These are phyloP conservation scores for Drosophila sproati DNA, from an alignment of 1,140 invertebrate species.

Conservation along the genomic window DNA sequence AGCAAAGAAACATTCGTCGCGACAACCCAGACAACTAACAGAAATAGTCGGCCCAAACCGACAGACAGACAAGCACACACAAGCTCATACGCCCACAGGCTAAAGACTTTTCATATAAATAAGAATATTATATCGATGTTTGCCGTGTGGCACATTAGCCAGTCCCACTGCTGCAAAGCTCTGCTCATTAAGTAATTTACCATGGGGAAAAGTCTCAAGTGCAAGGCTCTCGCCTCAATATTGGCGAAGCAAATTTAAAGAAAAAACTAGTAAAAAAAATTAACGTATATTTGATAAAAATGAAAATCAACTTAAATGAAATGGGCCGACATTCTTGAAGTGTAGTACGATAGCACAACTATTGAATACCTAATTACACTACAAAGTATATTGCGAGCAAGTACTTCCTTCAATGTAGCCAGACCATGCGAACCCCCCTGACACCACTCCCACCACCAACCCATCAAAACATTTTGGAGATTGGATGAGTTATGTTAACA, in stretches of 20 bases:
- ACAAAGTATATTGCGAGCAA: not conserved
- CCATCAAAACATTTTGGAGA: not conserved
- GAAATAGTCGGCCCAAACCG: slow-evolving; percentile 37
- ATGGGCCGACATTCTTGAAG: slow-evolving; percentile 21
- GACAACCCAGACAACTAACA: slow-evolving; percentile 48
- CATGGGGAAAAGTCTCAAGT: slow-evolving; percentile 36
- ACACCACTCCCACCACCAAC: not conserved
- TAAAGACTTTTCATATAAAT: not conserved
- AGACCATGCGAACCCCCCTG: not conserved
- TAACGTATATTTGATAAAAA: slow-evolving; percentile 13
- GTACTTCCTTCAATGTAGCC: not conserved
- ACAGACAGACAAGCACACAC: slow-evolving; percentile 11
- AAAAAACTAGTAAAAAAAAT: not conserved
- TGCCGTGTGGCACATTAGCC: slow-evolving; percentile 2
- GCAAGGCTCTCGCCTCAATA: slow-evolving; percentile 28
- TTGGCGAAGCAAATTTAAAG: slow-evolving; percentile 15
- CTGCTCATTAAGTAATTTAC: slow-evolving; percentile 54
- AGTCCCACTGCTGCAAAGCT: slow-evolving; percentile 34
- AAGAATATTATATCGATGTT: not conserved
- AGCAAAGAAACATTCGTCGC: slow-evolving; percentile 47
- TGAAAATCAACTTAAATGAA: slow-evolving; percentile 17
- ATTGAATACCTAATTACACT: slow-evolving; percentile 41
- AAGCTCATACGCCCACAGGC: slow-evolving; percentile 18
- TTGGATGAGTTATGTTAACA: slow-evolving; percentile 5
- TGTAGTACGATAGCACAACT: slow-evolving; percentile 31